Evolutionary conservation across 1,140 invertebrate species (phyloP), one percentile per base, ranked within the genome.

Genomic region (Lucilia sericata): DNA sequence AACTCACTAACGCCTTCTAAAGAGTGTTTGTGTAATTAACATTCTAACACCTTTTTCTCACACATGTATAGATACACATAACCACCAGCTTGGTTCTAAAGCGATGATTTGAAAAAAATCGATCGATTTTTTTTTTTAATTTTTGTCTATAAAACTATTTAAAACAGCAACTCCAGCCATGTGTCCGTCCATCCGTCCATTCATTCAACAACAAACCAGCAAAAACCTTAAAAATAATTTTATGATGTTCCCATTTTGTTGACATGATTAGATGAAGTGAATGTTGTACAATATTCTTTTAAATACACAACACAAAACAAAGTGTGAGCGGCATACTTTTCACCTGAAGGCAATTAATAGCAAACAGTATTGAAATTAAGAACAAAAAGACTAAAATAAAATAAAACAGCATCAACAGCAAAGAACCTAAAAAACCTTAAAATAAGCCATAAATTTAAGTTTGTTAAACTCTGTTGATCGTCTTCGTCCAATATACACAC

Each of bases 271-370:
- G 76, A 80, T 70, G 65, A 70, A 21, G n/a, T 10, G n/a, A 21
- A 21, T 70, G 65, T 75, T 25, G 74, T 14, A 7, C 75, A 78
- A 49, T 42, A 42, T 42, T 42, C 5, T 42, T 7, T 42, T 42
- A 42, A 42, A 42, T 42, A 42, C n/a, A 80, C 3, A 30, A 30
- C 25, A 30, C 42, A 80, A 25, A 47, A 80, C 19, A 80, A 80
- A 80, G 76, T 80, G 42, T 51, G 76, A 80, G 19, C 76, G 76
- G 76, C 76, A 80, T 80, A 80, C 76, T 51, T 80, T 49, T 80
- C 76, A 80, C 76, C 76, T 80, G 76, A 80, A 80, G 25, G 42
- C 76, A 80, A 80, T 80, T 80, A 80, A 80, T 80, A 80, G 42
- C 36, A 21, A 80, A 80, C 76, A 80, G 42, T 60, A n/a, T 17